Percentiles rank a stretch among this genome's conserved stretches.
Conservation (phyloP, 1,140 invertebrate species). For the Orius insidiosus region DNA sequence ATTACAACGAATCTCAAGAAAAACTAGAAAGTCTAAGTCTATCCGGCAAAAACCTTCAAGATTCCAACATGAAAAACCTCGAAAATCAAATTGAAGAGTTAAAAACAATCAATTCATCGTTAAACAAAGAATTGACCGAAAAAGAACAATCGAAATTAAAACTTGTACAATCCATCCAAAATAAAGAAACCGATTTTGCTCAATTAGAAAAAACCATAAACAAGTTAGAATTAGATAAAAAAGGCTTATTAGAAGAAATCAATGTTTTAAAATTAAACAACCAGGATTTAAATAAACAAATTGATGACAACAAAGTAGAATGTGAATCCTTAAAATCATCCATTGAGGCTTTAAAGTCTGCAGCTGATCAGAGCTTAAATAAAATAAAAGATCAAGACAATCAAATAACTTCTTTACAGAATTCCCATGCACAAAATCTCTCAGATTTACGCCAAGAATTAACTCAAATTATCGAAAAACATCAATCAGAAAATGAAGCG, state of each 20-base stretch:
- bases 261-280: conserved; percentile 27
- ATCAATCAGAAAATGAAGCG: background rate
- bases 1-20: conserved; percentile 23
- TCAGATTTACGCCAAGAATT: conserved; percentile 21
- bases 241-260: conserved; percentile 25
- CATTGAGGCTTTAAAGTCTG: conserved; percentile 26
- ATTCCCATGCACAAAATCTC: conserved; percentile 21
- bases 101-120: conserved; percentile 21
- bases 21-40: conserved; percentile 25
- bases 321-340: conserved; percentile 15
- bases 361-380: conserved; percentile 29
- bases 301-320: conserved; percentile 25
- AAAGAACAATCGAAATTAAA: conserved; percentile 27
- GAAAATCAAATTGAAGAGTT: conserved; percentile 20
- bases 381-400: conserved; percentile 25
- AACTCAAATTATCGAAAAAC: conserved; percentile 6
- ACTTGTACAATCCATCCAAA: conserved; percentile 18
- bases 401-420: conserved; percentile 22
- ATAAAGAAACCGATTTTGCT: conserved; percentile 4
- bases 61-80: conserved; percentile 1
- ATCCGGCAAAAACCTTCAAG: conserved; percentile 12
- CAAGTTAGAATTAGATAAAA: conserved; percentile 27
- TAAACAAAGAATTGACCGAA: conserved; percentile 28
- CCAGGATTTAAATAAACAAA: conserved; percentile 27
- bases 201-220: conserved; percentile 28